phyloP scores from a whole-genome alignment of 2,888 invertebrate genomes.

The Anagyrus pseudococci region DNA sequence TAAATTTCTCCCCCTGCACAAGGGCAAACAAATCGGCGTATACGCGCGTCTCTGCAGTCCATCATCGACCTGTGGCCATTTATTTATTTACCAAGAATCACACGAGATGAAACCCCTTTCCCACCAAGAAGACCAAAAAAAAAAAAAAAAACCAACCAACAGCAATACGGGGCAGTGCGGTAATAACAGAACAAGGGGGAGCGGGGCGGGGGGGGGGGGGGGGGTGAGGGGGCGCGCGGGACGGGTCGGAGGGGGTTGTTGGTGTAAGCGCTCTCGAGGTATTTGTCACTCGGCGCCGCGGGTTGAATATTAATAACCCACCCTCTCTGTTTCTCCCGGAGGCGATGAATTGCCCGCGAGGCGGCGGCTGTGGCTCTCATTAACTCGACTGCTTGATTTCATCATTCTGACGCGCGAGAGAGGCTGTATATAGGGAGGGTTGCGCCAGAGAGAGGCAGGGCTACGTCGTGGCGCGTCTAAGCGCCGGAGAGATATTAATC shows the following conservation, averaged over 20 bases:
- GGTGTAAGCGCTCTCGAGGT: constrained; percentile 44
- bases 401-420: constrained; percentile 42
- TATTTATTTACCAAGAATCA: too few species aligned
- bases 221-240: constrained; percentile 38
- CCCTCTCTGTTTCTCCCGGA: too few species aligned
- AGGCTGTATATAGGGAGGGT: too few species aligned
- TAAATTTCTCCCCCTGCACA: too few species aligned
- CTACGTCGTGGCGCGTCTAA: not conserved
- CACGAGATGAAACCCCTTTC: too few species aligned
- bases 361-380: constrained; percentile 49
- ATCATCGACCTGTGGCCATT: too few species aligned
- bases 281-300: constrained; percentile 57
- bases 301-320: constrained; percentile 60
- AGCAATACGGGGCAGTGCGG: constrained; percentile 43
- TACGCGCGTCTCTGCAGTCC: too few species aligned
- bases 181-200: constrained; percentile 60
- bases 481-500: constrained; percentile 27
- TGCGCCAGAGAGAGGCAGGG: too few species aligned
- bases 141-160: too few species aligned
- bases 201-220: constrained; percentile 42
- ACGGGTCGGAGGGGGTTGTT: constrained; percentile 36
- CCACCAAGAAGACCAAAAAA: too few species aligned
- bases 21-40: too few species aligned
- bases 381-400: constrained; percentile 57
- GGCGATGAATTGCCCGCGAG: constrained; percentile 55